phyloP scores from a whole-genome alignment of 1,140 invertebrate species.

The Augochlora pura region DNA sequence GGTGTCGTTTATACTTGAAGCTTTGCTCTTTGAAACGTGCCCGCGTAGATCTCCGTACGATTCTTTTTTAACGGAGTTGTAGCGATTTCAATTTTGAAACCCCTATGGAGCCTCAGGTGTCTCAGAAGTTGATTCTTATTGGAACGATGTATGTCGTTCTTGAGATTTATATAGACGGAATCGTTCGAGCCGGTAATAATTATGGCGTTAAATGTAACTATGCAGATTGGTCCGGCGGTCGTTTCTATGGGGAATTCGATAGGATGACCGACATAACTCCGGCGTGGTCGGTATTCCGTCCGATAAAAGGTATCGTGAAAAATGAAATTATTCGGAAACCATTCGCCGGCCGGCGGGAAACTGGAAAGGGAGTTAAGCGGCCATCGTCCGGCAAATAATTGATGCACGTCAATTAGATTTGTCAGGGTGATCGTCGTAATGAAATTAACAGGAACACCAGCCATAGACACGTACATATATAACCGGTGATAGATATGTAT shows the following conservation, averaged over 20 bases:
- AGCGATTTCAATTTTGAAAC: too few species aligned
- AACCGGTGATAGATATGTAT: conserved; percentile 24
- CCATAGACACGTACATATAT: conserved; percentile 46
- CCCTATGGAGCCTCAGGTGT: too few species aligned
- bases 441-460: conserved; percentile 67
- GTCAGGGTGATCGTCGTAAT: conserved; percentile 73
- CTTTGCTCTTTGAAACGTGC: too few species aligned
- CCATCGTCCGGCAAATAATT: conserved; percentile 73
- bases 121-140: too few species aligned
- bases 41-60: too few species aligned
- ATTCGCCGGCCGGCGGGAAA: conserved; percentile 44
- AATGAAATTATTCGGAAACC: conserved; percentile 63
- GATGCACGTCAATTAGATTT: conserved; percentile 75
- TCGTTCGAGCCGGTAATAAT: too few species aligned
- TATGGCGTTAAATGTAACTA: too few species aligned
- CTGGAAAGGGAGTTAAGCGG: conserved; percentile 66
- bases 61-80: too few species aligned
- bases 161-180: too few species aligned
- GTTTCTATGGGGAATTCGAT: conserved; percentile 12
- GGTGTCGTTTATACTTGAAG: too few species aligned
- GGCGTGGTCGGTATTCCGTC: conserved; percentile 41
- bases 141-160: too few species aligned
- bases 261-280: conserved; percentile 19
- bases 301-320: conserved; percentile 49
- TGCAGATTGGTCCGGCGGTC: neutral